Conservation (phyloP, 2,888 invertebrate species). For the Scrobipalpa costella region DNA sequence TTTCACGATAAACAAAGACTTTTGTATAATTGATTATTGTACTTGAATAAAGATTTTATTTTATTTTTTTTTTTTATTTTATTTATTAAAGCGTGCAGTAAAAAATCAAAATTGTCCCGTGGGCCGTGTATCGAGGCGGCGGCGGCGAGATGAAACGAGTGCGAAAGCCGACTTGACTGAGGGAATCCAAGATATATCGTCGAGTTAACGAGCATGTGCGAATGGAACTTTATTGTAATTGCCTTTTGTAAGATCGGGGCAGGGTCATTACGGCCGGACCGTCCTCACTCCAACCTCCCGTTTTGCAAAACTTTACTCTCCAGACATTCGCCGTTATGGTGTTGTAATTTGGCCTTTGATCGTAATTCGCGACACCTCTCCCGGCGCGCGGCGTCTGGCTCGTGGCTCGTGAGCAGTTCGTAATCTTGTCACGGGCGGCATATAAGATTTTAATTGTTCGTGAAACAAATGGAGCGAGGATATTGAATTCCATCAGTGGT, state of each 20-base stretch:
- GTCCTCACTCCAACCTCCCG: slow-evolving; percentile 67
- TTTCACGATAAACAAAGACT: too few relatives aligned
- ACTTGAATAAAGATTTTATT: too few relatives aligned
- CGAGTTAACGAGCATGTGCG: slow-evolving; percentile 80
- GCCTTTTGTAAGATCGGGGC: slow-evolving; percentile 80
- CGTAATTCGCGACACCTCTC: slow-evolving; percentile 22
- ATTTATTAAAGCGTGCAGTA: slow-evolving; percentile 25
- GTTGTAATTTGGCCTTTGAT: slow-evolving; percentile 25
- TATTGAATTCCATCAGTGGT: slow-evolving; percentile 52
- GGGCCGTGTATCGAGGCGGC: slow-evolving; percentile 29
- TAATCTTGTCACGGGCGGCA: slow-evolving; percentile 13
- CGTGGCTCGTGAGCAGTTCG: not conserved
- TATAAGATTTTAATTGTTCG: slow-evolving; percentile 45
- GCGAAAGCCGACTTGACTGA: slow-evolving; percentile 61
- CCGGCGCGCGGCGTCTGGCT: not conserved
- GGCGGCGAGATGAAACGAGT: slow-evolving; percentile 61
- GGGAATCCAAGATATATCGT: slow-evolving; percentile 76
- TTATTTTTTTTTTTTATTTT: too few relatives aligned
- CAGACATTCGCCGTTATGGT: slow-evolving; percentile 48
- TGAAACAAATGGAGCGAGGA: slow-evolving; percentile 47
- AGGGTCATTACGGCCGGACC: slow-evolving; percentile 71
- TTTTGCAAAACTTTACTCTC: slow-evolving; percentile 68
- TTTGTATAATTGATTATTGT: too few relatives aligned
- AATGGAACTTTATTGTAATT: slow-evolving; percentile 81
- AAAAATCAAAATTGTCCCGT: slow-evolving; percentile 29